Conservation (phyloP, 2,888 invertebrate genomes). For the Molanna angustata region DNA sequence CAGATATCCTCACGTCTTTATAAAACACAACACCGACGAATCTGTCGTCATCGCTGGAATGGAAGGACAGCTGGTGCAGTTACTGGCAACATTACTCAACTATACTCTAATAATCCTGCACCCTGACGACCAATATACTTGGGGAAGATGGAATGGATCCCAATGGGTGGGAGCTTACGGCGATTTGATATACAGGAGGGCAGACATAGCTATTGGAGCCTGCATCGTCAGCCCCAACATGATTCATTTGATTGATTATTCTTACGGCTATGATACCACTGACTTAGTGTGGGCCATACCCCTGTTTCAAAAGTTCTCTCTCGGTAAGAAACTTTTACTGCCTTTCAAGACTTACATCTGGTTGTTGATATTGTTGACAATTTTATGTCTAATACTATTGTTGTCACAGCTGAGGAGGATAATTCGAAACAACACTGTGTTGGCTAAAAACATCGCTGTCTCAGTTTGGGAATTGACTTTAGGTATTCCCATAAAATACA, state of each 20-base stretch:
- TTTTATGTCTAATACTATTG: constrained; percentile 13
- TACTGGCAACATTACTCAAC: constrained; percentile 19
- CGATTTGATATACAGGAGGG: constrained; percentile 23
- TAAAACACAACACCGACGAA: constrained; percentile 1
- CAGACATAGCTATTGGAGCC: constrained; percentile 26
- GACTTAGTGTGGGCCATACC: constrained; percentile 29
- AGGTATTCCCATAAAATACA: constrained; percentile 12
- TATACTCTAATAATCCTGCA: constrained; percentile 15
- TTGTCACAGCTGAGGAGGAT: constrained; percentile 4
- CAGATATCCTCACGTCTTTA: constrained; percentile 19
- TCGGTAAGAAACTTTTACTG: constrained; percentile 13
- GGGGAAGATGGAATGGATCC: constrained; percentile 24
- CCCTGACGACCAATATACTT: constrained; percentile 16
- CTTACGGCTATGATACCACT: constrained; percentile 23
- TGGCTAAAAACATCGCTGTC: constrained; percentile 5
- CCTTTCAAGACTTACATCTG: constrained; percentile 21
- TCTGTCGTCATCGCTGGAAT: constrained; percentile 17
- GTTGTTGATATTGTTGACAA: constrained; percentile 12
- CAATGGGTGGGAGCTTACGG: constrained; percentile 25
- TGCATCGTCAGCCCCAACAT: constrained; percentile 11
- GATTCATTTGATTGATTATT: constrained; percentile 17
- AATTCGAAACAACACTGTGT: constrained; percentile 7
- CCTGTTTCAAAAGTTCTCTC: constrained; percentile 11
- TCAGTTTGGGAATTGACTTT: constrained; percentile 25
- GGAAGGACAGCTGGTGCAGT: constrained; percentile 20